A percentile compares a stretch with the other conserved stretches of the same genome.
Conservation (phyloP, 1,140 invertebrate species). For the Drosophila sucinea region DNA sequence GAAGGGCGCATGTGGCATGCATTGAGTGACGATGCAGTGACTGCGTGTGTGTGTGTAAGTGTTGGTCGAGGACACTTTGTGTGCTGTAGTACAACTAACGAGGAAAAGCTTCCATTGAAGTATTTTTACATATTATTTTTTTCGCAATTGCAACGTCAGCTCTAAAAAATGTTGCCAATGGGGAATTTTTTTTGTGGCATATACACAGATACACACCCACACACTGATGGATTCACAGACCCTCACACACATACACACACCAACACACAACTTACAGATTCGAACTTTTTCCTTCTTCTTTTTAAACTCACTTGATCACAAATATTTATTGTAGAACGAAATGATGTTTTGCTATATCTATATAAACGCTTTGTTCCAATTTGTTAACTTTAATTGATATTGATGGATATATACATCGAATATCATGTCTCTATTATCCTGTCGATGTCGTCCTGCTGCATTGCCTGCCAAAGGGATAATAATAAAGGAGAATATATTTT, state of each 20-base stretch:
- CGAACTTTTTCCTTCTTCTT: constrained; percentile 24
- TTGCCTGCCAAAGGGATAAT: constrained; percentile 54
- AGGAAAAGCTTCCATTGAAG: constrained; percentile 57
- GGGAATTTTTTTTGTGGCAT: constrained; percentile 37
- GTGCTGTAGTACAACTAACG: constrained; percentile 59
- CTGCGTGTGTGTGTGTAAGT: constrained; percentile 20
- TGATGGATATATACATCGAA: constrained; percentile 13
- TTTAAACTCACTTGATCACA: constrained; percentile 23
- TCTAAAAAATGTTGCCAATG: constrained; percentile 61
- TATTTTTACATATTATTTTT: neutral
- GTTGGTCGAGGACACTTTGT: constrained; percentile 58
- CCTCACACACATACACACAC: constrained; percentile 17
- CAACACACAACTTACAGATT: constrained; percentile 22
- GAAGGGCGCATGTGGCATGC: constrained; percentile 23
- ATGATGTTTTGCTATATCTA: neutral
- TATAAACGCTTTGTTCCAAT: neutral
- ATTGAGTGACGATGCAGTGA: constrained; percentile 8
- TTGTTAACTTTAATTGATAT: neutral
- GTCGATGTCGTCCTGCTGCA: constrained; percentile 47
- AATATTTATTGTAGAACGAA: neutral
- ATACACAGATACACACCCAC: constrained; percentile 50
- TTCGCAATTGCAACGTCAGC: constrained; percentile 66
- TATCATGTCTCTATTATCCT: neutral
- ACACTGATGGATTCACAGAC: constrained; percentile 8
- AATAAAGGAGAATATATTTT: constrained; percentile 50